Evolutionary conservation across 2,797 vertebrate species (phyloP), one percentile per base, ranked within the genome.

Genomic region (Pseudopleuronectes americanus): DNA sequence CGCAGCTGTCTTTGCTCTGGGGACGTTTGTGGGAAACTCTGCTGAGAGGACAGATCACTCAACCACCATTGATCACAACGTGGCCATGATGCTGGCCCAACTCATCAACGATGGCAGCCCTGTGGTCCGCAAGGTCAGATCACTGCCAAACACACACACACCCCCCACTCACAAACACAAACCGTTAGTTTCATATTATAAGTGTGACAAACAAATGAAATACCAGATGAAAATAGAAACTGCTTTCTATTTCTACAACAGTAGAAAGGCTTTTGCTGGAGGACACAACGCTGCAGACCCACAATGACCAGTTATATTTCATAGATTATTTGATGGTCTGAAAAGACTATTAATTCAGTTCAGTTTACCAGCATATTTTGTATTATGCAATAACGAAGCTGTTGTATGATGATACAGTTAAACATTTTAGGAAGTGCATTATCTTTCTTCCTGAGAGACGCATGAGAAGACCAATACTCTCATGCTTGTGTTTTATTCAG

Each of bases 41-140:
- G 97, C 95, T 0, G 98, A 99, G 87, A 92, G 97, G 75, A 99
- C 97, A 0, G 98, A 99, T 77, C 98, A 99, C 92, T 99, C 98
- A 21, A 99, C 98, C 87, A 99, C 98, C 84, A 99, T 99, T 3
- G 98, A 99, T 89, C 97, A 99, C 94, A 99, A 99, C 1, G 97
- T 99, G 84, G 97, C 97, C 78, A 99, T 99, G 97, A 98, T 99
- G 97, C 78, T 99, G 74, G 98, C 98, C 0, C 98, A 99, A 86
- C 97, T 99, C 59, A 96, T 99, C 92, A 97, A 96, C 2, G 98
- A 99, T 0, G 98, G 98, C 48, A 99, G 97, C 84, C 97, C 97
- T 0, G 94, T 99, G 82, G 97, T 99, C 28, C 94, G 97, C 51
- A 99, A 99, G 97, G 98, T 99, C 79, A 99, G 97, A 97, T 99